These are phyloP conservation scores for Gallirallus australis DNA, from an alignment of 2,797 vertebrate genomes.

Conservation along the genomic window DNA sequence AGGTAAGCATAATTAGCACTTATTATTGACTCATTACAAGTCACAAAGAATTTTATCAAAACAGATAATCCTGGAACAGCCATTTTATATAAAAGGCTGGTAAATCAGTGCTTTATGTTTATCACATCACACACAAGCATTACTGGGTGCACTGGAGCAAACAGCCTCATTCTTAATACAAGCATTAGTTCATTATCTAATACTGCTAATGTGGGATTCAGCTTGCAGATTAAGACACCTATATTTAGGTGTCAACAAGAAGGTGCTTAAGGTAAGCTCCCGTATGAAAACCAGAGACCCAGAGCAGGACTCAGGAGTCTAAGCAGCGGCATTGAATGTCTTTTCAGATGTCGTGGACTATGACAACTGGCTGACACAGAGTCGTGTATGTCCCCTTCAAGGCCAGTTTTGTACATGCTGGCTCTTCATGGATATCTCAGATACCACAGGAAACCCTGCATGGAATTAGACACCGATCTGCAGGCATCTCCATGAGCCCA, in stretches of 20 bases:
- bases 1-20: background rate
- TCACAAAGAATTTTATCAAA: background rate
- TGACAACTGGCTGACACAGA: background rate
- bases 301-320: background rate
- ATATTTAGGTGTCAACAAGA: background rate
- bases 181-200: background rate
- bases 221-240: background rate
- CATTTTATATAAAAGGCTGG: background rate
- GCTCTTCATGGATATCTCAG: background rate
- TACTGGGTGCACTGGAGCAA: background rate
- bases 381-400: background rate
- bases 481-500: background rate
- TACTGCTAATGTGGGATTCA: background rate
- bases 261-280: background rate
- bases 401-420: background rate
- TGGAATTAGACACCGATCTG: background rate
- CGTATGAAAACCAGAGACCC: background rate
- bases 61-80: background rate
- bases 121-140: background rate
- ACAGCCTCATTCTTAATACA: background rate
- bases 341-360: background rate
- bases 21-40: background rate
- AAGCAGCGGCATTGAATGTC: background rate
- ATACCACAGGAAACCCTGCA: background rate
- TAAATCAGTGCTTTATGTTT: background rate